A percentile compares a stretch with the other conserved stretches of the same genome.
phyloP scores from a whole-genome alignment of 2,797 vertebrate species.

The Gila robusta region DNA sequence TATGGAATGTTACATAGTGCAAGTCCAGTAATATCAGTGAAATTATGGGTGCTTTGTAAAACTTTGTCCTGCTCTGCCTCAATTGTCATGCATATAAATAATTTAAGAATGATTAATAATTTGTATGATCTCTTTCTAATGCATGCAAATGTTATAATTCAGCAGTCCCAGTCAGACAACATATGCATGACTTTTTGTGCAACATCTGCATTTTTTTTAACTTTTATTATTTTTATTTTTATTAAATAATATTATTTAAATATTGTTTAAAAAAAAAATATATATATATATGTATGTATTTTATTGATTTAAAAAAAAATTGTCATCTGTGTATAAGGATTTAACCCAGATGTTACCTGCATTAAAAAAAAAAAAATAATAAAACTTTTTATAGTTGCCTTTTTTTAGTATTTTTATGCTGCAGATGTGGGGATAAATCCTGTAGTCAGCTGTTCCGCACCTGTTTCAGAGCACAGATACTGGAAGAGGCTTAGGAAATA shows the following conservation, averaged over 20 bases:
- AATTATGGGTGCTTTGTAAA: constrained; percentile 5
- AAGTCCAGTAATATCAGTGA: not conserved
- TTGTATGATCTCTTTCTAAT: not conserved
- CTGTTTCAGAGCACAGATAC: constrained; percentile 43
- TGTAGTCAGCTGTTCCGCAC: constrained; percentile 39
- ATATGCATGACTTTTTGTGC: not conserved
- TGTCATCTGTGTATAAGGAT: too few species aligned
- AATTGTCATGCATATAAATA: not conserved
- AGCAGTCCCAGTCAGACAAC: not conserved
- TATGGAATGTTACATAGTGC: not conserved
- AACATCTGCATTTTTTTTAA: not conserved
- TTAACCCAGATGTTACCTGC: too few species aligned
- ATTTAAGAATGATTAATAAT: not conserved
- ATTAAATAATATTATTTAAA: too few species aligned
- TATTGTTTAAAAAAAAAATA: too few species aligned
- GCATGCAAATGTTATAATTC: not conserved
- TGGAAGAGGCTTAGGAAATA: constrained; percentile 44
- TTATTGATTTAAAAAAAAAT: too few species aligned
- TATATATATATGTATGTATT: too few species aligned
- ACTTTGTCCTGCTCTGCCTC: not conserved
- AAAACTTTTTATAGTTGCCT: not conserved
- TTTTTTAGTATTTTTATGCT: not conserved
- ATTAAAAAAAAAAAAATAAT: not conserved
- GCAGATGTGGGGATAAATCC: constrained; percentile 7
- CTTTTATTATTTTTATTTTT: not conserved